Base-by-base conservation (phyloP, 2,888 invertebrate genomes). In the Alloscopus bannaensis region DNA sequence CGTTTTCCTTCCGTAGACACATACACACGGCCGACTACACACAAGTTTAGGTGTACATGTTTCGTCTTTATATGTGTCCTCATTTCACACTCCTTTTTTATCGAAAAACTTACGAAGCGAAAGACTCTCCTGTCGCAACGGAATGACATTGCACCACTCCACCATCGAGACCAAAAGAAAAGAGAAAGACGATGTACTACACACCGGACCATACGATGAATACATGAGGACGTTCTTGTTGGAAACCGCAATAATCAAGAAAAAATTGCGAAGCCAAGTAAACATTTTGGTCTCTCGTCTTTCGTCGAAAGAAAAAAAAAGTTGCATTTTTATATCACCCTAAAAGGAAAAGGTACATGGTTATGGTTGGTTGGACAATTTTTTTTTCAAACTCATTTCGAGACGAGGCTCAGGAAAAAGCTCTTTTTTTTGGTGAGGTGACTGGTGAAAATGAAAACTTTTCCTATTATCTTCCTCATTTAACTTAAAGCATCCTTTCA, bases 401-500 rank as follows among this genome's bases (percentile, higher is more conserved):
- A n/a, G n/a, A n/a, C n/a, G n/a, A n/a, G n/a, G n/a, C n/a, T n/a
- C n/a, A n/a, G n/a, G n/a, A n/a, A n/a, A n/a, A n/a, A n/a, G n/a
- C n/a, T n/a, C n/a, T n/a, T 40, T 16, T 45, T 45, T 45, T 45
- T 45, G 45, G 45, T 29, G 29, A n/a, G 59, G 2, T 2, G 6
- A 16, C 50, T 57, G n/a, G 45, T 47, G 59, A 72, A 73, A 73
- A 73, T 65, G 66, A 73, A 73, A 73, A 73, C 73, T 73, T 73
- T 73, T 65, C 73, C 65, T 73, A 73, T 73, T 73, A 73, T 42
- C n/a, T 59, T 57, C n/a, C 73, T 65, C 73, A 73, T 73, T 73
- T 73, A 45, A 31, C 55, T n/a, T 57, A 62, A 47, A 52, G 57
- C n/a, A 31, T 29, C 28, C 31, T 36, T 57, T 26, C 16, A 29